phyloP scores from a whole-genome alignment of 2,888 invertebrate genomes.

The Papilio demoleus region DNA sequence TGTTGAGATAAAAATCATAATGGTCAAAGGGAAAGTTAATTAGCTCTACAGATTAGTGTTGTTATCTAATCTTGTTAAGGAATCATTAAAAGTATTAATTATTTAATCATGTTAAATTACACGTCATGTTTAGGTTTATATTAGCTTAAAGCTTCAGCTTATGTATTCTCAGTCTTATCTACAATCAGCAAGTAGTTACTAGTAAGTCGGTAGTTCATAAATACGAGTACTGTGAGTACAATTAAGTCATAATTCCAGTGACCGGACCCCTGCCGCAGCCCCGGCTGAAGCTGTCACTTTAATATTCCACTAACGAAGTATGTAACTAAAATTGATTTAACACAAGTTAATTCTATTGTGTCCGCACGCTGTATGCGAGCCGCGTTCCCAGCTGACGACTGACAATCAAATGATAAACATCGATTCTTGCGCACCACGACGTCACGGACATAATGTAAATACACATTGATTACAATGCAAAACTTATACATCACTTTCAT shows the following conservation, averaged over 20 bases:
- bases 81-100: neutral
- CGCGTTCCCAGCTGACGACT: slow-evolving; percentile 51
- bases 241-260: slow-evolving; percentile 15
- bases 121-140: neutral
- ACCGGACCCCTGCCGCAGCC: neutral
- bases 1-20: slow-evolving; percentile 3
- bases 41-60: neutral
- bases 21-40: slow-evolving; percentile 2
- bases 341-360: slow-evolving; percentile 55
- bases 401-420: slow-evolving; percentile 54
- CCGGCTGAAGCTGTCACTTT: slow-evolving; percentile 34
- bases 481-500: slow-evolving; percentile 21
- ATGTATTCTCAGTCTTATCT: neutral
- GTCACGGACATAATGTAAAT: slow-evolving; percentile 13
- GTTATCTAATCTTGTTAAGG: neutral
- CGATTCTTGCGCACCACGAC: slow-evolving; percentile 43
- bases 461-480: neutral
- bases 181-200: neutral
- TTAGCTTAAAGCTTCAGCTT: too few species aligned
- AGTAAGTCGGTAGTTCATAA: too few species aligned
- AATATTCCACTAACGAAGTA: slow-evolving; percentile 48
- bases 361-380: slow-evolving; percentile 49
- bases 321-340: slow-evolving; percentile 49
- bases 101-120: too few species aligned
- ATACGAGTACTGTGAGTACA: neutral